Base-by-base conservation (phyloP, 2,797 vertebrate species). In the Pteropus rufus region DNA sequence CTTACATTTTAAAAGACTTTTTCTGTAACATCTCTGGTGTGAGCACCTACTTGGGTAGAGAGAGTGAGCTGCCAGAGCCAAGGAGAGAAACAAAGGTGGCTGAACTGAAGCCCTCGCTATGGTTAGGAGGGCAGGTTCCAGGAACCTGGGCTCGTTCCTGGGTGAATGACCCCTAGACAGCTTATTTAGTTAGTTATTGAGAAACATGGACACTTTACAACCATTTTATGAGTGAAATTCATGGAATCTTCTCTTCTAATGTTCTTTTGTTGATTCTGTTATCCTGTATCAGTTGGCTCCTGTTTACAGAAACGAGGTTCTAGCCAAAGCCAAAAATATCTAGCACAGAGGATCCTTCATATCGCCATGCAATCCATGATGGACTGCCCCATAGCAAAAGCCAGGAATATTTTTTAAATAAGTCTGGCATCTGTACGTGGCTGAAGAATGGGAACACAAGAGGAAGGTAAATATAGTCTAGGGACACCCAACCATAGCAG, bases 181-280 rank as follows among this genome's bases (percentile, higher is more conserved):
- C 52, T 58, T 65, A 46, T 36, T 58, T 52, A 70, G 49, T 64
- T 58, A 58, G 36, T 65, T 46, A 58, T 0, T 75, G 67, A 79
- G 56, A 93, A 92, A 95, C 39, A 82, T 0, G 5, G 26, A 62
- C 41, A 79, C 36, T 75, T 92, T 26, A 79, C 95, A 94, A 92
- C 4, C 36, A 72, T 46, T 70, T 14, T 93, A 9, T 52, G 41
- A 23, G 46, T 60, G 31, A 69, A 91, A 89, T 77, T 80, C 19
- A 7, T 60, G 44, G 36, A 93, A 52, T 34, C 52, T 93, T 65
- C 52, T 96, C 69, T 94, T 89, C 73, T 49, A 41, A 46, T 26
- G 52, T 65, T 49, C 70, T 77, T 85, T 34, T 67, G n/a, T 31
- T 90, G 64, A 77, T 44, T 91, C 75, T 85, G 36, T 69, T 70